Percentiles rank a stretch among this genome's conserved stretches.
phyloP scores from a whole-genome alignment of 2,888 invertebrate species.

The Clunio marinus region DNA sequence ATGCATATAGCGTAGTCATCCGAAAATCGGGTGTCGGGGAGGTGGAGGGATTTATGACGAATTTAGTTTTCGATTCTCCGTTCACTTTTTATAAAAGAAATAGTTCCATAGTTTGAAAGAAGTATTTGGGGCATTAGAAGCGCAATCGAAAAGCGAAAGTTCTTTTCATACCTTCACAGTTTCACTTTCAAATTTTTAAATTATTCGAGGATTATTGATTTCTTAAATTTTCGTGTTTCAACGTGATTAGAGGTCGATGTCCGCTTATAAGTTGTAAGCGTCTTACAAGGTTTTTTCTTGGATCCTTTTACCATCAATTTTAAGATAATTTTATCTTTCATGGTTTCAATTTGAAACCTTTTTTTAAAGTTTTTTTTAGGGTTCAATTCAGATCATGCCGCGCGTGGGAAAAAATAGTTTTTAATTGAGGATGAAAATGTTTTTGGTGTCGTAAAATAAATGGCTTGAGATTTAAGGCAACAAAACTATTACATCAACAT shows the following conservation, averaged over 20 bases:
- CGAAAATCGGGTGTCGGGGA: constrained; percentile 22
- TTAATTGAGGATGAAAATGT: neutral
- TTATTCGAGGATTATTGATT: too few species aligned
- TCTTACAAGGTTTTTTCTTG: neutral
- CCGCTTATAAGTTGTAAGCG: neutral
- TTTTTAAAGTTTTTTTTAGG: neutral
- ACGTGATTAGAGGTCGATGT: constrained; percentile 2
- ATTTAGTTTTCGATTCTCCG: constrained; percentile 17
- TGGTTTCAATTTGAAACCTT: neutral
- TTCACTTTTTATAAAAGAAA: constrained; percentile 5
- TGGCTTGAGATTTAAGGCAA: neutral
- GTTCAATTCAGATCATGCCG: too few species aligned
- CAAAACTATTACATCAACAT: too few species aligned
- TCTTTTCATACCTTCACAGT: neutral
- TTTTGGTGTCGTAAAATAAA: neutral
- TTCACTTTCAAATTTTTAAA: neutral
- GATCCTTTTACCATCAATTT: neutral
- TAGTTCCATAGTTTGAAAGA: neutral
- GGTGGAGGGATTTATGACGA: constrained; percentile 37
- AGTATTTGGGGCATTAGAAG: neutral
- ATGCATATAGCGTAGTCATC: constrained; percentile 26
- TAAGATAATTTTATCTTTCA: neutral
- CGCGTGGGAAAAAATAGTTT: neutral
- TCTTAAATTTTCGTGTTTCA: too few species aligned
- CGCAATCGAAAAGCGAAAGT: neutral